Evolutionary conservation across 1,140 invertebrate genomes (phyloP).

Genomic region (Cheumatopsyche charites): DNA sequence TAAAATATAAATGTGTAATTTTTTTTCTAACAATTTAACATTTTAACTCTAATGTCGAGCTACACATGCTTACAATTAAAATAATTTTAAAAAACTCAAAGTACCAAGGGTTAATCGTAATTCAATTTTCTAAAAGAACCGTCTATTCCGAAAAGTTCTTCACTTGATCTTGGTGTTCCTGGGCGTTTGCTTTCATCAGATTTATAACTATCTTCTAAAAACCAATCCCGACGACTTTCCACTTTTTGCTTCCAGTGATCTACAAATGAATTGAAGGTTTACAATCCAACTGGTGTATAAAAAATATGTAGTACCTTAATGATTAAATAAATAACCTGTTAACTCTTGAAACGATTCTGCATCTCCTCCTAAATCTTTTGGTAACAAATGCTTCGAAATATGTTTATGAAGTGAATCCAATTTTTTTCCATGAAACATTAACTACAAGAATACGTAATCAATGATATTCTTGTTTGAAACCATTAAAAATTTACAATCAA

Average conservation of each 20-base stretch:
- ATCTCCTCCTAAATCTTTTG: constrained; percentile 64
- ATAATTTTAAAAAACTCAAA: too few species aligned
- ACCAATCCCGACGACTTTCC: constrained; percentile 56
- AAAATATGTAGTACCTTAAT: too few species aligned
- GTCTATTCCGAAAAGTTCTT: constrained; percentile 63
- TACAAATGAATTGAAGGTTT: constrained; percentile 1
- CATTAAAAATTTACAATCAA: too few species aligned
- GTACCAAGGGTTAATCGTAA: constrained; percentile 63
- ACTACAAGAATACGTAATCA: constrained; percentile 53
- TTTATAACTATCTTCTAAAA: constrained; percentile 59
- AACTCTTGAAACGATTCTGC: constrained; percentile 57
- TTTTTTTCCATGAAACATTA: constrained; percentile 61
- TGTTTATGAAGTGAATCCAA: constrained; percentile 57
- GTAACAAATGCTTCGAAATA: constrained; percentile 61
- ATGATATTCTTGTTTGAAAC: neutral
- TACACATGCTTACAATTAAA: too few species aligned
- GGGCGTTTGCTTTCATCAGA: constrained; percentile 62
- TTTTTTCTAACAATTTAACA: too few species aligned
- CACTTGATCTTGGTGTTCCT: constrained; percentile 56
- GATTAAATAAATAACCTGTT: constrained; percentile 50
- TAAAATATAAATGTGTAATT: too few species aligned
- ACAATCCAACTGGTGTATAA: neutral
- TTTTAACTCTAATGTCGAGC: too few species aligned
- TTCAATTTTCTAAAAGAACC: constrained; percentile 64
- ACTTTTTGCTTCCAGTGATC: constrained; percentile 45